Percentiles rank a stretch among this genome's conserved stretches.
phyloP scores from a whole-genome alignment of 2,113 vertebrate species.

The Actinemys pallida region DNA sequence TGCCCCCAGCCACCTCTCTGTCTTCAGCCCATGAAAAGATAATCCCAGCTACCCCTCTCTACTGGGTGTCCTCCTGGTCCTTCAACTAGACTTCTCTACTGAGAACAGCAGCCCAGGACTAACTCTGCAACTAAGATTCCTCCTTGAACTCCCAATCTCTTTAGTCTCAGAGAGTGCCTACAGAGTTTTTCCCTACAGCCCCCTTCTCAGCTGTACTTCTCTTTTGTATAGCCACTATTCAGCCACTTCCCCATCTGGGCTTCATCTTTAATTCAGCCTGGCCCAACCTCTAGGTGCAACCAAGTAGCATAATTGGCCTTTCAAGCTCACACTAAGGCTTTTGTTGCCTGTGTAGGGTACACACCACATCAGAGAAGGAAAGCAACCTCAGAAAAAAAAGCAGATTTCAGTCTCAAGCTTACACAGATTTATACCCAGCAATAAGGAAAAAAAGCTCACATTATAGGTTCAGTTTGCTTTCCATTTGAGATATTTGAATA shows the following conservation, averaged over 20 bases:
- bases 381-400: not conserved
- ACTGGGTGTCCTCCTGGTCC: not conserved
- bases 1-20: not conserved
- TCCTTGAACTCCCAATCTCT: not conserved
- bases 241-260: not conserved
- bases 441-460: not conserved
- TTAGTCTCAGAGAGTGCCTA: not conserved
- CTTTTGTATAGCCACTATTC: not conserved
- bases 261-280: not conserved
- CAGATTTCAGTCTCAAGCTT: not conserved
- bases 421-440: not conserved
- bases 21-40: not conserved
- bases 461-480: constrained; percentile 3
- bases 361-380: not conserved
- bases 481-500: not conserved
- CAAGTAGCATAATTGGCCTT: not conserved
- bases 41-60: not conserved
- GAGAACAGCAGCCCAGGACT: not conserved
- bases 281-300: not conserved
- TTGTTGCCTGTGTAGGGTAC: not conserved
- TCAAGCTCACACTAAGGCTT: not conserved
- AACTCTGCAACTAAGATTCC: not conserved
- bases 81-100: not conserved
- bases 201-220: not conserved
- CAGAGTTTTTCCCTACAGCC: not conserved